These are phyloP conservation scores for Vollenhovia emeryi DNA, from an alignment of 1,140 invertebrate species.

Conservation along the genomic window DNA sequence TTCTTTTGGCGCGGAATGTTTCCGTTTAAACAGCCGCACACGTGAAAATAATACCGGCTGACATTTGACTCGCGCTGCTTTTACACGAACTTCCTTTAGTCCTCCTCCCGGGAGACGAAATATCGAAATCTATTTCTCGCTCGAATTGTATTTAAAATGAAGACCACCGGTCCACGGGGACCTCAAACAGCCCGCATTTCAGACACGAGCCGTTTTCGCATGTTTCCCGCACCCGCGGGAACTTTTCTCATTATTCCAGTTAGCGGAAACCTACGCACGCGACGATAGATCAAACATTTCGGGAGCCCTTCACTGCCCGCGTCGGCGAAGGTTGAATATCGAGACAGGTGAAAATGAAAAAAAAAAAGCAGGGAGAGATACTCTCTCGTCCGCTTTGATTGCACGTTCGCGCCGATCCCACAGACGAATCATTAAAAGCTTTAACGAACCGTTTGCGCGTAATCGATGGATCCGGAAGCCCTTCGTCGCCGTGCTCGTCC, in stretches of 20 bases:
- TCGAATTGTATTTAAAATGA: neutral
- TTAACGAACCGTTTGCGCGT: slow-evolving; percentile 64
- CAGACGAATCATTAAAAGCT: slow-evolving; percentile 66
- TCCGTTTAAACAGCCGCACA: neutral
- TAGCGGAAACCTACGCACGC: neutral
- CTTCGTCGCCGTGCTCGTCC: slow-evolving; percentile 1
- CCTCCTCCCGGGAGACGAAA: neutral
- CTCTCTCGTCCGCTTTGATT: slow-evolving; percentile 34
- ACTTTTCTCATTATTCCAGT: slow-evolving; percentile 48
- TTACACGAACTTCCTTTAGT: neutral
- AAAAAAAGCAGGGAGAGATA: slow-evolving; percentile 3
- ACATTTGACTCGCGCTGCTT: neutral
- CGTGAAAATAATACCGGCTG: neutral
- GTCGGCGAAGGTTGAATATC: neutral
- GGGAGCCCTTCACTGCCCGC: neutral
- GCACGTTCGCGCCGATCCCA: neutral
- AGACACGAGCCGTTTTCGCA: neutral
- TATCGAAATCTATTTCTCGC: neutral
- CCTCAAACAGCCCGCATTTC: neutral
- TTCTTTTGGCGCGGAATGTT: neutral
- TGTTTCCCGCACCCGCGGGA: neutral
- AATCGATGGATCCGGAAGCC: slow-evolving; percentile 64
- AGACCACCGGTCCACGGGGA: neutral
- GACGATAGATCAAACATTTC: slow-evolving; percentile 35
- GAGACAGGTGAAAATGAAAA: slow-evolving; percentile 9